Evolutionary conservation across 2,888 invertebrate genomes (phyloP), one percentile per base, ranked within the genome.

Genomic region (Melipona bicolor): DNA sequence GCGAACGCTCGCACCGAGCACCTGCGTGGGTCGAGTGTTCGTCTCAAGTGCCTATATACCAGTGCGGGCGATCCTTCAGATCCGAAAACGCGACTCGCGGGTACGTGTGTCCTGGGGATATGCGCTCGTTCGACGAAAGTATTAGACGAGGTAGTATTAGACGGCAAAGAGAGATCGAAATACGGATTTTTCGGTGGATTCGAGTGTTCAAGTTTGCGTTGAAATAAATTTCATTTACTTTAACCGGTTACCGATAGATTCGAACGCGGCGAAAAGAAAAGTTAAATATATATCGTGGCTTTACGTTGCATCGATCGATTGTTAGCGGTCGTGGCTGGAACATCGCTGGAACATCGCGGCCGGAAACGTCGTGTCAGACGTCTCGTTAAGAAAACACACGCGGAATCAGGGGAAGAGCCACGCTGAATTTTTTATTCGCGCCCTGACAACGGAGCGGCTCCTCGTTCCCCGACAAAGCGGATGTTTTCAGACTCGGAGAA

Each of bases 11-110:
- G 86, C 81, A 61, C 80, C 82, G 84, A 81, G 83, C 75, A 74
- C 79, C 79, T 56, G 79, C 84, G 61, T 68, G 74, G 84, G 71
- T 89, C 83, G 83, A 89, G 89, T 77, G 75, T 61, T 88, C 87
- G 89, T 89, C 89, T 89, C 88, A 70, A 89, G 89, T 78, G 72
- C 79, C 85, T 68, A 68, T 84, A 69, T 59, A 62, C 50, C 5
- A 15, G n/a, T 5, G n/a, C 61, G 62, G 43, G 76, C 79, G 85
- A 82, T 87, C 86, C 81, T 78, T 61, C 76, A 81, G 54, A 74
- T 65, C 61, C 81, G 71, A 86, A 82, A 83, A 82, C 75, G 64
- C 75, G 54, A 65, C 21, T 54, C 54, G 56, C 50, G 24, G 27
- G 43, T 54, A 36, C 62, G 61, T 54, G 49, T 54, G 49, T 70